Conservation (phyloP, 2,797 vertebrate species). For the Onychomys arenicola region DNA sequence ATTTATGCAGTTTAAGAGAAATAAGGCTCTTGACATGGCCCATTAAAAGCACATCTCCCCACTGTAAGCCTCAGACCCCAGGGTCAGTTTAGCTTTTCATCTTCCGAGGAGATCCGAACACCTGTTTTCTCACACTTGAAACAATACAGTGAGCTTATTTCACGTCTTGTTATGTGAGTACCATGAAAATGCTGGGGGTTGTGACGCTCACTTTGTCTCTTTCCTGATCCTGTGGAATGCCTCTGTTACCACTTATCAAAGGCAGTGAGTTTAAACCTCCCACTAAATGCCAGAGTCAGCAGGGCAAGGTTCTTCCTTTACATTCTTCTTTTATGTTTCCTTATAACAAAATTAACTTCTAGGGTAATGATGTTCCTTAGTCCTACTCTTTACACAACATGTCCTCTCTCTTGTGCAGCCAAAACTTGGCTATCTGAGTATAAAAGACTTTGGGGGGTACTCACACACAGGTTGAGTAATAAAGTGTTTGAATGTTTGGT, state of each 20-base stretch:
- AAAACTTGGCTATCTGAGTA: not conserved
- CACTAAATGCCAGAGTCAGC: not conserved
- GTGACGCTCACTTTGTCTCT: slow-evolving; percentile 44
- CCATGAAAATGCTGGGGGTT: slow-evolving; percentile 70
- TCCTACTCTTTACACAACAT: not conserved
- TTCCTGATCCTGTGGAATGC: slow-evolving; percentile 56
- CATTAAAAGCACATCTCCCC: not conserved
- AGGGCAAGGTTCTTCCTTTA: not conserved
- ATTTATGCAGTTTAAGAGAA: slow-evolving; percentile 56
- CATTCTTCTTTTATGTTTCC: not conserved
- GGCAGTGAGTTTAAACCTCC: slow-evolving; percentile 42
- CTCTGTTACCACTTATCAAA: slow-evolving; percentile 28
- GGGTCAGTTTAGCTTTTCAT: slow-evolving; percentile 51
- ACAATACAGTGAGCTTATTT: slow-evolving; percentile 29
- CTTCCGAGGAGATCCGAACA: slow-evolving; percentile 50
- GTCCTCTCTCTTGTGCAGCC: slow-evolving; percentile 1
- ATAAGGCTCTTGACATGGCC: not conserved
- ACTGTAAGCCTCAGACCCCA: not conserved
- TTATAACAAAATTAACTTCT: not conserved
- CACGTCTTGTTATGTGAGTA: slow-evolving; percentile 66
- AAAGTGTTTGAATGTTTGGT: not conserved
- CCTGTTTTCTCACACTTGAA: slow-evolving; percentile 80
- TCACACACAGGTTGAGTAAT: not conserved
- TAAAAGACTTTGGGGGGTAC: not conserved
- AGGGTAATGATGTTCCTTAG: not conserved